These are phyloP conservation scores for Iphiclides podalirius DNA, from an alignment of 2,888 invertebrate species.

Conservation along the genomic window DNA sequence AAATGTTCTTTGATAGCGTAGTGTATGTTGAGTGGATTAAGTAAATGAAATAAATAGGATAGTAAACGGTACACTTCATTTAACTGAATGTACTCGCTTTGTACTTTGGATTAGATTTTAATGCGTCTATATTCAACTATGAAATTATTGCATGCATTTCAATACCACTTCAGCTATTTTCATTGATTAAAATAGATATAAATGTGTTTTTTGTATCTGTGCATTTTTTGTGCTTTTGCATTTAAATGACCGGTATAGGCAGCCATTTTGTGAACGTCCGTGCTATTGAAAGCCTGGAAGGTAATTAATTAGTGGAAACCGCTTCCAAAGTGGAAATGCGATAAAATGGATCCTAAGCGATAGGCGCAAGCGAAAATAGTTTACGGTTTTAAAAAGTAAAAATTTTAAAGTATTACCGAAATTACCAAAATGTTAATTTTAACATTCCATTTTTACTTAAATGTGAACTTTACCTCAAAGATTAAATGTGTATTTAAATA, in stretches of 20 bases:
- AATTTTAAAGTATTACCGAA: too few relatives aligned
- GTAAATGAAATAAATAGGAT: too few relatives aligned
- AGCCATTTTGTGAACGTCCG: constrained; percentile 37
- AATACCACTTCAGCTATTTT: too few relatives aligned
- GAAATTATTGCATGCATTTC: constrained; percentile 15
- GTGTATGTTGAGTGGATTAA: neutral
- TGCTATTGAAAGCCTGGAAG: constrained; percentile 36
- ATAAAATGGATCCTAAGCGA: constrained; percentile 29
- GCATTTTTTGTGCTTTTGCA: too few relatives aligned
- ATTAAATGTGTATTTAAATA: too few relatives aligned
- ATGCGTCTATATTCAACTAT: constrained; percentile 1
- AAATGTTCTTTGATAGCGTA: constrained; percentile 3
- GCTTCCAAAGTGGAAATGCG: constrained; percentile 45
- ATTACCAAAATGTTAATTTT: too few relatives aligned
- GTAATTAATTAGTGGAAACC: constrained; percentile 58
- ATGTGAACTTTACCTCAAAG: too few relatives aligned
- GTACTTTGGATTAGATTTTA: neutral
- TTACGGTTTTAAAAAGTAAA: too few relatives aligned
- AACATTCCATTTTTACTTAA: too few relatives aligned
- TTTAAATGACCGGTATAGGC: constrained; percentile 14
- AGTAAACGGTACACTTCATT: too few relatives aligned
- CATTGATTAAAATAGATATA: constrained; percentile 12
- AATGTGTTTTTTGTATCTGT: constrained; percentile 21
- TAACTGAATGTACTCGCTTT: neutral
- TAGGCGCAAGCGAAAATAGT: constrained; percentile 22